Evolutionary conservation across 2,797 vertebrate species (phyloP).

Genomic region (Sebastes matsubarae): DNA sequence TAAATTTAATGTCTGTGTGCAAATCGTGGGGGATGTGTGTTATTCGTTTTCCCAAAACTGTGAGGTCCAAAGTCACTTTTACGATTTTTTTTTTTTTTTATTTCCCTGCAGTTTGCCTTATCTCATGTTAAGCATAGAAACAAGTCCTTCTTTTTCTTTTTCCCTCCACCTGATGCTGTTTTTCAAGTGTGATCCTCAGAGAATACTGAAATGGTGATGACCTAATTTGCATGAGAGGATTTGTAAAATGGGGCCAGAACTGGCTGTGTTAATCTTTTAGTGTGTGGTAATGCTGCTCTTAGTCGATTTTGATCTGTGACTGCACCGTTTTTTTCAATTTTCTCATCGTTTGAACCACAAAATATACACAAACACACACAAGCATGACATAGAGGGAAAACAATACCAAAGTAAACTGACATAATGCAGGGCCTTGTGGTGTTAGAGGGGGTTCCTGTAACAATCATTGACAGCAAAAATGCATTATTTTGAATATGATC

Average conservation of each 20-base stretch:
- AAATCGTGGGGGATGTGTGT: slow-evolving; percentile 7
- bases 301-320: slow-evolving; percentile 29
- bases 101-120: slow-evolving; percentile 16
- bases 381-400: neutral
- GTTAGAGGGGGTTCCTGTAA: neutral
- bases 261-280: slow-evolving; percentile 33
- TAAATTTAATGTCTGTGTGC: slow-evolving; percentile 51
- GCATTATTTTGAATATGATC: neutral
- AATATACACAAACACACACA: neutral
- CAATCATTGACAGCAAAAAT: neutral
- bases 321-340: neutral
- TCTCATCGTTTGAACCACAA: neutral
- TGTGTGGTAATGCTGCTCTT: slow-evolving; percentile 23
- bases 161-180: slow-evolving; percentile 50
- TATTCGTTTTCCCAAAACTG: slow-evolving; percentile 22
- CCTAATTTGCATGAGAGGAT: slow-evolving; percentile 67
- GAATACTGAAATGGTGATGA: slow-evolving; percentile 56
- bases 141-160: slow-evolving; percentile 19
- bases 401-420: neutral
- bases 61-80: slow-evolving; percentile 28
- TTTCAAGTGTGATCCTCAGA: slow-evolving; percentile 47
- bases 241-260: slow-evolving; percentile 53
- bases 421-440: neutral
- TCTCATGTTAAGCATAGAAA: slow-evolving; percentile 28
- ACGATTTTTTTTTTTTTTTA: neutral